phyloP scores from a whole-genome alignment of 2,888 invertebrate species.

The Poecilobothrus nobilitatus region DNA sequence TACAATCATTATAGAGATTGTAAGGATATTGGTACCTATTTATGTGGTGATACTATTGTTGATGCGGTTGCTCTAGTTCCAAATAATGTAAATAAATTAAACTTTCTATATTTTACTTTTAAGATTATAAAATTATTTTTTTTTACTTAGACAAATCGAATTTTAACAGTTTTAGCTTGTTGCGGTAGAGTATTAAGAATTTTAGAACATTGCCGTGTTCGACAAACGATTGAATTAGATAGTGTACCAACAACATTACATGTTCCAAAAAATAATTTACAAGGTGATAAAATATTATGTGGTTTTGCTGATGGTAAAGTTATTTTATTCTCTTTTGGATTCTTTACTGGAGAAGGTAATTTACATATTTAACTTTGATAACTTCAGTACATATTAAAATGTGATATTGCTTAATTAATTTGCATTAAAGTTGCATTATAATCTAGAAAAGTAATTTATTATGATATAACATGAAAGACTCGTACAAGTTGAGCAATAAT shows the following conservation, averaged over 20 bases:
- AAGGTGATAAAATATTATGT: slow-evolving; percentile 63
- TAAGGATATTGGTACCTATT: slow-evolving; percentile 76
- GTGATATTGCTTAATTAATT: no score
- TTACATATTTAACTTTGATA: no score
- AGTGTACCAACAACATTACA: slow-evolving; percentile 53
- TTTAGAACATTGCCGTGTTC: slow-evolving; percentile 63
- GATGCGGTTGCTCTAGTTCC: slow-evolving; percentile 65
- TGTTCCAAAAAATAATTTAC: slow-evolving; percentile 58
- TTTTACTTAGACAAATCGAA: slow-evolving; percentile 47
- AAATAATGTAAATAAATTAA: slow-evolving; percentile 37
- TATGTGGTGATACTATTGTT: slow-evolving; percentile 79
- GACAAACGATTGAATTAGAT: slow-evolving; percentile 48
- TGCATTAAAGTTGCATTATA: no score
- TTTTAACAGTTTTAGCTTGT: slow-evolving; percentile 68
- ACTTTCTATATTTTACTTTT: neutral
- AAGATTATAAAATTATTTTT: neutral
- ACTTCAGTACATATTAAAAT: no score
- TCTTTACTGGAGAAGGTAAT: slow-evolving; percentile 25
- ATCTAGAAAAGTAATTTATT: no score
- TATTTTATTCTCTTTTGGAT: slow-evolving; percentile 54
- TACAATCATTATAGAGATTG: slow-evolving; percentile 86
- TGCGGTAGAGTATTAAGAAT: slow-evolving; percentile 72
- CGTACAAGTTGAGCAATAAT: no score
- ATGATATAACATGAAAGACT: neutral
- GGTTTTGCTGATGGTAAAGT: slow-evolving; percentile 85